These are phyloP conservation scores for Epistrophe grossulariae DNA, from an alignment of 2,888 invertebrate genomes.

Conservation along the genomic window DNA sequence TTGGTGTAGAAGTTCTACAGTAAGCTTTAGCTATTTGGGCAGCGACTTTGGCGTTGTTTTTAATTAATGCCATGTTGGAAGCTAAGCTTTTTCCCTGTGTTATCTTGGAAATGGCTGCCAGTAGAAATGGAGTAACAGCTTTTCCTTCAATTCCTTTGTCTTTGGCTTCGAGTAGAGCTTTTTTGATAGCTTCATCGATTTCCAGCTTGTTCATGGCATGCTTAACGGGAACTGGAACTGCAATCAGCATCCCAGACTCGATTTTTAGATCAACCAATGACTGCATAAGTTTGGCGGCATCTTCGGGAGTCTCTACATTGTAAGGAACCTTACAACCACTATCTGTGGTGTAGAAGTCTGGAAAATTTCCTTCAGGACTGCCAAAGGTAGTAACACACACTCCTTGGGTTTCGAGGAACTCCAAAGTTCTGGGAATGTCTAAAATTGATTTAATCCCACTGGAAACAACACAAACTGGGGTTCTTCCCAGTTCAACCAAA, in stretches of 20 bases:
- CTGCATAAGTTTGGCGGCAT: conserved; percentile 90
- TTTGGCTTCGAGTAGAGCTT: conserved; percentile 88
- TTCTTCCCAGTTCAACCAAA: conserved; percentile 94
- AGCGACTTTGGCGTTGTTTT: conserved; percentile 95
- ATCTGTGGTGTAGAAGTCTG: conserved; percentile 94
- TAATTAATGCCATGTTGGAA: conserved; percentile 95
- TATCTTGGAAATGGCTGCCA: conserved; percentile 90
- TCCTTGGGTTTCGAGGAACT: conserved; percentile 97
- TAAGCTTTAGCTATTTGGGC: conserved; percentile 90
- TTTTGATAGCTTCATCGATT: conserved; percentile 89
- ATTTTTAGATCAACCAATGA: conserved; percentile 85
- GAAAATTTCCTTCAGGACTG: conserved; percentile 89
- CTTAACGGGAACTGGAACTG: conserved; percentile 94
- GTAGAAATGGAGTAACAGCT: conserved; percentile 95
- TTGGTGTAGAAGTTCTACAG: conserved; percentile 49
- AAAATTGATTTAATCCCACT: conserved; percentile 99
- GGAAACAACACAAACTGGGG: conserved; percentile 95
- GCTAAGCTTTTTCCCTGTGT: conserved; percentile 92
- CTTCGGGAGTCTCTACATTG: conserved; percentile 86
- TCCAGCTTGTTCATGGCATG: conserved; percentile 85
- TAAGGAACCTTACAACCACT: conserved; percentile 91
- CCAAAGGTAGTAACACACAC: conserved; percentile 94
- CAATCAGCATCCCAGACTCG: conserved; percentile 91
- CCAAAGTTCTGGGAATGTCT: conserved; percentile 96
- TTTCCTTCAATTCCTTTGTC: conserved; percentile 89